Evolutionary conservation across 1,140 invertebrate genomes (phyloP).

Genomic region (Drosophila ananassae): DNA sequence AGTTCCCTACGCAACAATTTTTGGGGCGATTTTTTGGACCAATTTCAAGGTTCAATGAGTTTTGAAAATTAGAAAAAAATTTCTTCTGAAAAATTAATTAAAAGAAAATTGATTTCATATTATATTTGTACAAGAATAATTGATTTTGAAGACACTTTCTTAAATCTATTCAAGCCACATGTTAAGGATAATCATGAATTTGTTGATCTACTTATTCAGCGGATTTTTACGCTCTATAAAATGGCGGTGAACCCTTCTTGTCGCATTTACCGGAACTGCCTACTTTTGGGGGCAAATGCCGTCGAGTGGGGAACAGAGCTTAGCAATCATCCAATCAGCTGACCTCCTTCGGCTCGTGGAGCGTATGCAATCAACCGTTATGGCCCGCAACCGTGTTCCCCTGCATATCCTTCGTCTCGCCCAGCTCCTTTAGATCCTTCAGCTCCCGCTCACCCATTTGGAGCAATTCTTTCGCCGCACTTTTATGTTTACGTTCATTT

Average conservation of each 20-base stretch:
- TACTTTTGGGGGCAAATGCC: slow-evolving; percentile 51
- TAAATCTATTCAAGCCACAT: neutral
- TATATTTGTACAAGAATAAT: no score
- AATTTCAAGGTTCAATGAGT: neutral
- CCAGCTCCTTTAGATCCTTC: neutral
- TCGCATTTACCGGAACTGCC: slow-evolving; percentile 32
- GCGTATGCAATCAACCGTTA: slow-evolving; percentile 75
- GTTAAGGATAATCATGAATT: neutral
- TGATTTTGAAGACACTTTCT: neutral
- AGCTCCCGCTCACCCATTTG: slow-evolving; percentile 21
- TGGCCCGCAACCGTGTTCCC: slow-evolving; percentile 24
- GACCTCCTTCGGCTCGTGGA: slow-evolving; percentile 59
- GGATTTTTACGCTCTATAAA: slow-evolving; percentile 26
- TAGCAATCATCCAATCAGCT: slow-evolving; percentile 76
- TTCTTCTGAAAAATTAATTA: neutral
- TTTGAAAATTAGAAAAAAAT: slow-evolving; percentile 8
- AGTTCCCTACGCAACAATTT: slow-evolving; percentile 24
- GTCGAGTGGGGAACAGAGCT: slow-evolving; percentile 12
- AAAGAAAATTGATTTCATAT: neutral
- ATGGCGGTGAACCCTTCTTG: slow-evolving; percentile 6
- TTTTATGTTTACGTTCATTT: slow-evolving; percentile 79
- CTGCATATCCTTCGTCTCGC: neutral
- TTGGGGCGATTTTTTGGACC: slow-evolving; percentile 19
- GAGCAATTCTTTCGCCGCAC: slow-evolving; percentile 65
- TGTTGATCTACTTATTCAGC: slow-evolving; percentile 11